Percentiles rank a stretch among this genome's conserved stretches.
Conservation (phyloP, 2,113 vertebrate species). For the Sturnira hondurensis region DNA sequence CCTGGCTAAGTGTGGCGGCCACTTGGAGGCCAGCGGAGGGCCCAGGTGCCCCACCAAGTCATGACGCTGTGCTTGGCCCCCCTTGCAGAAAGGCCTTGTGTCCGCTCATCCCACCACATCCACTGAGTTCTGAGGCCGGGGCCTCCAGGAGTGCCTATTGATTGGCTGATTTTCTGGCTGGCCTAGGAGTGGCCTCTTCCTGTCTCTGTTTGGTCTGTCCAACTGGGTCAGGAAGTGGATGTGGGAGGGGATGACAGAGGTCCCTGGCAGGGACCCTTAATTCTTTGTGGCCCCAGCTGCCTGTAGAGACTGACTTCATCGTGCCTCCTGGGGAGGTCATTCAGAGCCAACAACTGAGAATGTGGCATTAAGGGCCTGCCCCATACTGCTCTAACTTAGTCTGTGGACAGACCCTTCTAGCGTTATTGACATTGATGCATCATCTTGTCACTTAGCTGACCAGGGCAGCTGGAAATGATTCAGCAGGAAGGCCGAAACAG, state of each 20-base stretch:
- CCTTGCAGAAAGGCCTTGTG: neutral
- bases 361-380: too few relatives aligned
- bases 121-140: neutral
- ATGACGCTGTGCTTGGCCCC: neutral
- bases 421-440: conserved; percentile 48
- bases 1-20: too few relatives aligned
- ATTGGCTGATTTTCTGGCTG: conserved; percentile 1
- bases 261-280: neutral
- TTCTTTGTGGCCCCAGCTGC: conserved; percentile 44
- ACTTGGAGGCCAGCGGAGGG: neutral
- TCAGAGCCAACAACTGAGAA: too few relatives aligned
- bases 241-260: neutral
- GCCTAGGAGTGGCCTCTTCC: neutral
- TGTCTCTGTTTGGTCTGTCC: neutral
- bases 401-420: conserved; percentile 5
- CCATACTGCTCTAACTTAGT: too few relatives aligned
- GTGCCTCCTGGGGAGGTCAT: neutral
- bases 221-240: neutral
- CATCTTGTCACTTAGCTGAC: conserved; percentile 60
- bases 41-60: neutral
- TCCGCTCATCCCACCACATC: fast-evolving
- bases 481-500: neutral
- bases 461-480: conserved; percentile 57
- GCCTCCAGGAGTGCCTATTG: neutral
- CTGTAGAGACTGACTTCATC: neutral